phyloP scores from a whole-genome alignment of 1,140 invertebrate genomes.

The Drosophila lowei region DNA sequence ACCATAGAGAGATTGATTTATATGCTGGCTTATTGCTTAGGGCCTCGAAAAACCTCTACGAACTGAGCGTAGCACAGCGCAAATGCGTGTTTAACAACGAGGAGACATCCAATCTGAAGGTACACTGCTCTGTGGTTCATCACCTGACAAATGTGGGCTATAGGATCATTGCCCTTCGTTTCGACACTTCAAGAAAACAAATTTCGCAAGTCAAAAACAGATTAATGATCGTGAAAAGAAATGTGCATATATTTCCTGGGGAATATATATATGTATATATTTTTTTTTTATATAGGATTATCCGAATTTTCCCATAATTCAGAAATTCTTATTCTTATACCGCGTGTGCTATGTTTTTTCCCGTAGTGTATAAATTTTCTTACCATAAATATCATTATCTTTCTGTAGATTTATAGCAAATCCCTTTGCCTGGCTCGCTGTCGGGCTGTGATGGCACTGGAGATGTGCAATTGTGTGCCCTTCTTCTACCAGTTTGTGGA shows the following conservation, averaged over 20 bases:
- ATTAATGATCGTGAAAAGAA: conserved; percentile 21
- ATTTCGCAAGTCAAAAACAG: conserved; percentile 16
- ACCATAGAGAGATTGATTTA: conserved; percentile 12
- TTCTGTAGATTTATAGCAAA: conserved; percentile 74
- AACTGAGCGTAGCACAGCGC: conserved; percentile 69
- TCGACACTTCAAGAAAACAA: conserved; percentile 38
- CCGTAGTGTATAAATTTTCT: background rate
- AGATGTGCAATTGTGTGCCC: conserved; percentile 82
- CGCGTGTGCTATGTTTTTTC: background rate
- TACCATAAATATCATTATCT: background rate
- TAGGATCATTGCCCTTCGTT: conserved; percentile 34
- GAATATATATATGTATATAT: too few relatives aligned
- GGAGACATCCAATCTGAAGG: conserved; percentile 68
- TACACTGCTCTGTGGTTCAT: conserved; percentile 8
- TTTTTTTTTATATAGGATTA: too few relatives aligned
- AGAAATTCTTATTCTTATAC: too few relatives aligned
- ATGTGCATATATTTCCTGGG: background rate
- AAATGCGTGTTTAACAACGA: conserved; percentile 82
- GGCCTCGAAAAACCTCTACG: conserved; percentile 61
- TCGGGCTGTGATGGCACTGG: conserved; percentile 77
- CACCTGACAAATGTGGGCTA: background rate
- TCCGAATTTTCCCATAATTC: too few relatives aligned
- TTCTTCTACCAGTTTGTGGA: conserved; percentile 78
- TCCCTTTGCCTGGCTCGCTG: conserved; percentile 73
- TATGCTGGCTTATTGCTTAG: conserved; percentile 33